phyloP scores from a whole-genome alignment of 2,113 vertebrate genomes.

The Nyctereutes procyonoides region DNA sequence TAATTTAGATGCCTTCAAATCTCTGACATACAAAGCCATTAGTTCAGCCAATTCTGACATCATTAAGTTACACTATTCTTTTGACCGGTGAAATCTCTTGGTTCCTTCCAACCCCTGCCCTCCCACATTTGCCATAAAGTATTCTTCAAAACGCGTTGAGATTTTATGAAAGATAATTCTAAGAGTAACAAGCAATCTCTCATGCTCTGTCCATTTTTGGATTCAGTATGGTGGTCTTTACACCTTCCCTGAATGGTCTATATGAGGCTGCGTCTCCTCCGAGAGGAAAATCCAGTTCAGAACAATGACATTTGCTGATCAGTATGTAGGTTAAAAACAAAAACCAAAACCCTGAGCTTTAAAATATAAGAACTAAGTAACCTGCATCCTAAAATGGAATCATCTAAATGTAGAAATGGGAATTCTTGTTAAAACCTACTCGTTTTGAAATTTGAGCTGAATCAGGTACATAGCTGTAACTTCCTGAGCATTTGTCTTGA shows the following conservation, averaged over 20 bases:
- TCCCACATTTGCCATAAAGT: not conserved
- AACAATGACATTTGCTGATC: conserved; percentile 50
- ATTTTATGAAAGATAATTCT: conserved; percentile 53
- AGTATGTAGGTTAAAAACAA: not conserved
- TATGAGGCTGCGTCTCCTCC: conserved; percentile 2
- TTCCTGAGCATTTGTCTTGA: conserved; percentile 66
- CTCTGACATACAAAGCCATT: conserved; percentile 54
- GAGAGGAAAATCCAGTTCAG: conserved; percentile 15
- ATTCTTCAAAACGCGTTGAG: conserved; percentile 41
- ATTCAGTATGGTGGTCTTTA: not conserved
- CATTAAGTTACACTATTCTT: conserved; percentile 50
- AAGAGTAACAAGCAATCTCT: not conserved
- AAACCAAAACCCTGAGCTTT: not conserved
- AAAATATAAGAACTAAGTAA: conserved; percentile 37
- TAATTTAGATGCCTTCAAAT: conserved; percentile 78
- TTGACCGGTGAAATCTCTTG: conserved; percentile 46
- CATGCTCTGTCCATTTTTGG: not conserved
- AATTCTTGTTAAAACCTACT: conserved; percentile 33
- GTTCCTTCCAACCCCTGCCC: not conserved
- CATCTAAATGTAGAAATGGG: not conserved
- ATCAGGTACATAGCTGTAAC: conserved; percentile 46
- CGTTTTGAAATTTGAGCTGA: conserved; percentile 54
- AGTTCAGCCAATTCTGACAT: conserved; percentile 35
- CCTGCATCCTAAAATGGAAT: not conserved
- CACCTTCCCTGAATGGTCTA: conserved; percentile 9